Conservation (phyloP, 2,888 invertebrate genomes). For the Altica lythri region DNA sequence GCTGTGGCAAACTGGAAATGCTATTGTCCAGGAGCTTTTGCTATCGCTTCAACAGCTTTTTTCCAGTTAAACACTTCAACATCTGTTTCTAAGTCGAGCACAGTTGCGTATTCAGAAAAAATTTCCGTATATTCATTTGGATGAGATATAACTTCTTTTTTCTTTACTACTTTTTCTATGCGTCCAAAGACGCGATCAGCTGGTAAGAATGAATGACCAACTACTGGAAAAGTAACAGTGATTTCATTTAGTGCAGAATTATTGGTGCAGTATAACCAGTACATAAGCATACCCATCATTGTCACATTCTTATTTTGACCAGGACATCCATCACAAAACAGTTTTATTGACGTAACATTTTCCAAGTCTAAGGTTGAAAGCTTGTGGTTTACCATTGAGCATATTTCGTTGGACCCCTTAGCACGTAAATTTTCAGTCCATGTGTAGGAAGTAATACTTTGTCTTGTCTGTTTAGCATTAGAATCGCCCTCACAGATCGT, state of each 20-base stretch:
- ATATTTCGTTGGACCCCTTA: conserved; percentile 30
- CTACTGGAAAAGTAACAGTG: conserved; percentile 18
- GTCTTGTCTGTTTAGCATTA: too few species aligned
- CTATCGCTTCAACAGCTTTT: conserved; percentile 2
- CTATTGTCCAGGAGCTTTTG: conserved; percentile 16
- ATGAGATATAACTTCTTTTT: conserved; percentile 3
- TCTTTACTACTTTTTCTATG: conserved; percentile 17
- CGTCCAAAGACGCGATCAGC: conserved; percentile 21
- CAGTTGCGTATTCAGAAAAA: neutral
- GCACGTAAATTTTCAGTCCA: conserved; percentile 24
- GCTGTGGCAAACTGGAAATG: conserved; percentile 14
- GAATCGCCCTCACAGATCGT: conserved; percentile 47
- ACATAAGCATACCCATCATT: conserved; percentile 21
- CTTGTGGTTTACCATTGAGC: conserved; percentile 21
- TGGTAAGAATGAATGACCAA: conserved; percentile 23
- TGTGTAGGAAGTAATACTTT: conserved; percentile 31
- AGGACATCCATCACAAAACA: conserved; percentile 27
- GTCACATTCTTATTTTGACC: conserved; percentile 30
- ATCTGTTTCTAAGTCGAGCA: too few species aligned
- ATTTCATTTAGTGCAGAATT: neutral
- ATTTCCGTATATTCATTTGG: neutral
- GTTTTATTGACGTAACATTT: conserved; percentile 3
- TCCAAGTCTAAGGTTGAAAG: conserved; percentile 1
- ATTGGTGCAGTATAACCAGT: neutral
- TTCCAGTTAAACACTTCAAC: too few species aligned